Percentiles rank a stretch among this genome's conserved stretches.
phyloP scores from a whole-genome alignment of 2,888 invertebrate species.

The Zhuqinia jingwanae region DNA sequence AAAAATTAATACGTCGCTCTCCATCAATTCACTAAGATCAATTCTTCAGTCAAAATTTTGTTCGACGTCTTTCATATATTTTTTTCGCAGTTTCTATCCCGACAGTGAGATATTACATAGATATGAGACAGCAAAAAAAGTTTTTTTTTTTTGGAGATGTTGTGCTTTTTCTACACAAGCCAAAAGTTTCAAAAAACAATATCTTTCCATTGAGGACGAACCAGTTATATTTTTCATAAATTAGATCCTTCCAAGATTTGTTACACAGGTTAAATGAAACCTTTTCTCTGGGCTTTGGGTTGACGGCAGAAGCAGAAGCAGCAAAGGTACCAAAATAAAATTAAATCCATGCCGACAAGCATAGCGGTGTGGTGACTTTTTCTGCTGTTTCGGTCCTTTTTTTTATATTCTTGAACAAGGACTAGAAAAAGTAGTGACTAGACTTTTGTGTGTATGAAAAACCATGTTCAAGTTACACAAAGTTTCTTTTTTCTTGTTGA shows the following conservation, averaged over 20 bases:
- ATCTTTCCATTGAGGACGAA: conserved; percentile 11
- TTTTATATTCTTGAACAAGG: background rate
- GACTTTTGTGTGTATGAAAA: background rate
- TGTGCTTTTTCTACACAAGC: background rate
- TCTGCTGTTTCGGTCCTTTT: background rate
- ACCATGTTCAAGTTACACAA: conserved; percentile 4
- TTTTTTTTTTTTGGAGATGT: no score
- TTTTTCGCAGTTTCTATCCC: no score
- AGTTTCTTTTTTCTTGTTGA: conserved; percentile 30
- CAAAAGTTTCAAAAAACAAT: conserved; percentile 20
- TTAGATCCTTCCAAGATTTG: background rate
- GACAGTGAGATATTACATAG: no score
- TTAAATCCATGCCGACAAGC: background rate
- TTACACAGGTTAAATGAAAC: background rate
- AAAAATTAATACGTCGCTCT: no score
- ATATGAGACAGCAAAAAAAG: no score
- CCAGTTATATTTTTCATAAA: conserved; percentile 33
- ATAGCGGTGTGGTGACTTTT: background rate
- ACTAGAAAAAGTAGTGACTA: background rate
- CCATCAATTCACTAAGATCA: no score
- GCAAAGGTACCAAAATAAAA: background rate
- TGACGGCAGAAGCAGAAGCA: no score
- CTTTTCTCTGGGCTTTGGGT: background rate
- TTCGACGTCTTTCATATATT: no score
- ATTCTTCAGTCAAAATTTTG: no score